Conservation (phyloP, 2,888 invertebrate species). For the Agonopterix alstromeriana region DNA sequence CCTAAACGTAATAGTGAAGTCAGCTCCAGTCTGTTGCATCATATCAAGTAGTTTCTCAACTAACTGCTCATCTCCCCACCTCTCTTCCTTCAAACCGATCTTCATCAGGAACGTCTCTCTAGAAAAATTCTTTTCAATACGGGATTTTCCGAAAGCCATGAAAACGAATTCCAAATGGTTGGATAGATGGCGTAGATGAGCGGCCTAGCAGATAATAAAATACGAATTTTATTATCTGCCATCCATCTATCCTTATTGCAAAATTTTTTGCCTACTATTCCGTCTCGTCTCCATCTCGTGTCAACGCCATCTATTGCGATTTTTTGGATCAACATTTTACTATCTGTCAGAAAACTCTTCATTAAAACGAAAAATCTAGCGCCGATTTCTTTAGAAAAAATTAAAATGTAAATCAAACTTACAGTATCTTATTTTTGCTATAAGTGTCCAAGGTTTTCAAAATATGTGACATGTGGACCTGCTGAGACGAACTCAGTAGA, state of each 20-base stretch:
- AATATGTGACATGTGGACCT: constrained; percentile 59
- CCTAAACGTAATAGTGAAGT: constrained; percentile 79
- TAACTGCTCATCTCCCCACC: constrained; percentile 63
- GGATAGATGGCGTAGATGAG: too few relatives aligned
- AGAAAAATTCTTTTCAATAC: background rate
- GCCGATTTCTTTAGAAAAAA: too few relatives aligned
- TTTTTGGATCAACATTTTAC: too few relatives aligned
- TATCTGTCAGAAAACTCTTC: too few relatives aligned
- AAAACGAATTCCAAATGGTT: too few relatives aligned
- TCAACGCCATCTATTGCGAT: too few relatives aligned
- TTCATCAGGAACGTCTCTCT: constrained; percentile 73
- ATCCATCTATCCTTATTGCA: too few relatives aligned
- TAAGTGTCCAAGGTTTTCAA: constrained; percentile 63
- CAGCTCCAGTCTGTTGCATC: constrained; percentile 80
- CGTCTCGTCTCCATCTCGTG: too few relatives aligned
- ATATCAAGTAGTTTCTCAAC: constrained; percentile 75
- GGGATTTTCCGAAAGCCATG: too few relatives aligned
- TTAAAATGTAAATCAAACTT: constrained; percentile 19
- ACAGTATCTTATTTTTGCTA: constrained; percentile 69
- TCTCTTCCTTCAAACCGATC: constrained; percentile 68
- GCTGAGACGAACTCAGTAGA: constrained; percentile 58
- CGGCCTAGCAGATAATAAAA: too few relatives aligned
- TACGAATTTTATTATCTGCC: too few relatives aligned
- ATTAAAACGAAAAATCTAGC: background rate
- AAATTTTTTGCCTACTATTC: too few relatives aligned